Base-by-base conservation (phyloP, 2,888 invertebrate genomes). In the Polydrusus pterygomalis region DNA sequence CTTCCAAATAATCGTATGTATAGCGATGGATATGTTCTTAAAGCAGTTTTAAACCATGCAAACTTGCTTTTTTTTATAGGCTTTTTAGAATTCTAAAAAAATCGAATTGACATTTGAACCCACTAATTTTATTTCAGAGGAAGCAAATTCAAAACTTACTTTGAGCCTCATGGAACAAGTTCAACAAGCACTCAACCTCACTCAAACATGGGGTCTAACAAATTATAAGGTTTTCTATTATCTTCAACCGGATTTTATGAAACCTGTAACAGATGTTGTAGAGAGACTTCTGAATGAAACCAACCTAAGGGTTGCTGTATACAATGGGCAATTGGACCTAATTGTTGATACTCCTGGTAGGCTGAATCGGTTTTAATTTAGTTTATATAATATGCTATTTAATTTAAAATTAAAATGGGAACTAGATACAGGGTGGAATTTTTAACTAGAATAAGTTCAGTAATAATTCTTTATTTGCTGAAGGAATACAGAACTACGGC, bases 291-390 rank as follows among this genome's bases (percentile, higher is more conserved):
- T 95, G 20, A 92, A 93, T 80, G 90, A 90, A 80, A 94, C 94
- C 0, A 88, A 91, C 64, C 87, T 95, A 17, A 90, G 91, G 65
- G 90, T 95, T 0, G 90, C 90, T 40, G 93, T 95, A 17, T 93
- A 93, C 84, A 94, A 92, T 79, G 96, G 95, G 38, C 95, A 96
- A 83, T 89, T 96, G 77, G 96, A 97, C 87, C 89, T 96, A 17
- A 96, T 96, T 82, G 95, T 95, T 77, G 93, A 94, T 81, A 95
- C 95, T 15, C 91, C 94, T 79, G 96, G 96, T 78, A 81, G 45
- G 25, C 54, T 40, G 25, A 25, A n/a, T 25, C 25, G 25, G n/a
- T n/a, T n/a, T 5, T 25, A 25, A 5, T 3, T 25, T 25, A 25
- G 5, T 25, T 25, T 25, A 25, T 25, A 25, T 3, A 25, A 3